phyloP scores from a whole-genome alignment of 2,113 vertebrate species.

The Prolemur simus region DNA sequence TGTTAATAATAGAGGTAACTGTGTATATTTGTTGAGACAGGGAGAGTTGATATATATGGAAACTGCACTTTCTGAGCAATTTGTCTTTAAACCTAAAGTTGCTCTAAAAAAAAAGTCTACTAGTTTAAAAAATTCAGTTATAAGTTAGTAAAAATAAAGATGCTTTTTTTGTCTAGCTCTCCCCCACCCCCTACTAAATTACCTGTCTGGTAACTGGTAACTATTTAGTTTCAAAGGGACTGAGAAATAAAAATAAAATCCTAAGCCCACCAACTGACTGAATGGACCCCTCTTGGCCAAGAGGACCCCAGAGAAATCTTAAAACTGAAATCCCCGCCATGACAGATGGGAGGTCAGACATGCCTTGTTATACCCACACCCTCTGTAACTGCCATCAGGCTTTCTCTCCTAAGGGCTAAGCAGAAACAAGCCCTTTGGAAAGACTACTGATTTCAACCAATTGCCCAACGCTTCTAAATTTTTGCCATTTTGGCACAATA shows the following conservation, averaged over 20 bases:
- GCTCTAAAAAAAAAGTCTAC: not conserved
- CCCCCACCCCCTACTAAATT: not conserved
- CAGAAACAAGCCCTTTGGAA: not conserved
- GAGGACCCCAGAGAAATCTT: too few relatives aligned
- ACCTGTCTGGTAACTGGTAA: not conserved
- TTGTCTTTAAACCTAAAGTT: not conserved
- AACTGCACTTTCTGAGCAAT: not conserved
- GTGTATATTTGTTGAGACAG: not conserved
- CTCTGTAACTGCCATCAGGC: not conserved
- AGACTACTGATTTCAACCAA: not conserved
- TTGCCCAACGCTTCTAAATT: not conserved
- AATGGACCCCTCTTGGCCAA: too few relatives aligned
- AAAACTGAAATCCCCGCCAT: too few relatives aligned
- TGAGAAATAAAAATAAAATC: too few relatives aligned
- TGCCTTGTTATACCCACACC: not conserved
- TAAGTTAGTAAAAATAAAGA: not conserved
- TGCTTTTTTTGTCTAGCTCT: not conserved
- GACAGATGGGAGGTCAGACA: not conserved
- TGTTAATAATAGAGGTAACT: not conserved
- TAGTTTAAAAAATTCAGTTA: not conserved
- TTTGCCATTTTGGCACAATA: not conserved
- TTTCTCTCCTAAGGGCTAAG: not conserved
- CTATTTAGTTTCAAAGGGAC: not conserved
- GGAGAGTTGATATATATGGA: not conserved
- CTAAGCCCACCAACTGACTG: too few relatives aligned